Evolutionary conservation across 35 echinoderm and acorn worm genomes (phyloP).

Genomic region (Apostichopus californicus): DNA sequence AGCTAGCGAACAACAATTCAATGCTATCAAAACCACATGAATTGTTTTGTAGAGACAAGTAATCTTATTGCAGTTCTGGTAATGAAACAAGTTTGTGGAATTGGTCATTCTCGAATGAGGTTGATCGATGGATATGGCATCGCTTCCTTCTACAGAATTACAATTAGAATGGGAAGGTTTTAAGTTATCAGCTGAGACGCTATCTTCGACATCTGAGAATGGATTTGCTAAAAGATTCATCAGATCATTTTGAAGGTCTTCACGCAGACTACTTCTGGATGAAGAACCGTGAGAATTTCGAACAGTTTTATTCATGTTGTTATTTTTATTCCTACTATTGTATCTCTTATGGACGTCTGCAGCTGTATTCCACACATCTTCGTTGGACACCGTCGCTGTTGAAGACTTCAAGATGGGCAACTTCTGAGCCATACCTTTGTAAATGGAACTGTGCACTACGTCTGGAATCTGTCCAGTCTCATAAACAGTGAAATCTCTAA

Average conservation of each 20-base stretch:
- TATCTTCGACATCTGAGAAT: not conserved
- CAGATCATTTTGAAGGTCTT: not conserved
- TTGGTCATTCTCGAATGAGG: not conserved
- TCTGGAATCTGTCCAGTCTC: not conserved
- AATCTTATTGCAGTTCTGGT: not conserved
- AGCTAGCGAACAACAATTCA: not conserved
- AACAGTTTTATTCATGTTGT: conserved; percentile 28
- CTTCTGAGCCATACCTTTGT: conserved; percentile 5
- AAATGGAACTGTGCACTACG: conserved; percentile 36
- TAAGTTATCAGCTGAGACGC: not conserved
- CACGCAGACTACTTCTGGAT: not conserved
- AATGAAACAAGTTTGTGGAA: not conserved
- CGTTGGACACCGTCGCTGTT: not conserved
- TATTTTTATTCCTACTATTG: conserved; percentile 18
- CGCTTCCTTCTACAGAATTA: not conserved
- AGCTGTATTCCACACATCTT: conserved; percentile 41
- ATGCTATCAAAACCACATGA: not conserved
- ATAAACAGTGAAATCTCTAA: not conserved
- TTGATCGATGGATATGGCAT: not conserved
- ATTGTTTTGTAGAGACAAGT: not conserved
- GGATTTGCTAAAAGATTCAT: not conserved
- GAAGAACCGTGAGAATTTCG: not conserved
- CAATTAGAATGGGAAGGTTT: not conserved
- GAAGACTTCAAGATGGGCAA: conserved; percentile 21
- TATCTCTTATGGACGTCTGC: not conserved